Conservation (phyloP, 2,797 vertebrate species). For the Neosalanx taihuensis region DNA sequence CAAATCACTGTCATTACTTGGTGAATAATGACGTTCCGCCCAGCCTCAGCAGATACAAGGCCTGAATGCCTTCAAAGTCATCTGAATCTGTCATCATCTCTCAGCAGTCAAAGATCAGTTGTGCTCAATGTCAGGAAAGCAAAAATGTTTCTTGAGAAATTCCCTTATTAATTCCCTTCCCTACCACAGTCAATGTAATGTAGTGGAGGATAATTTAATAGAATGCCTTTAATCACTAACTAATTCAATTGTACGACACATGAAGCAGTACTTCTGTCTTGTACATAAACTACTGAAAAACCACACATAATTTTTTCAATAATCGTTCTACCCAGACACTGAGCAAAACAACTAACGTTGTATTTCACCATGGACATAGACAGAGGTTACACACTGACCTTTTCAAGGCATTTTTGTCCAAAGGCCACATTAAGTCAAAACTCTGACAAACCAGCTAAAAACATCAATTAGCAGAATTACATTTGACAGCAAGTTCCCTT, state of each 20-base stretch:
- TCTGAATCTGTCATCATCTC: conserved; percentile 44
- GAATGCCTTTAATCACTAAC: not conserved
- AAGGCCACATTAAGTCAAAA: conserved; percentile 39
- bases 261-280: not conserved
- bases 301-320: not conserved
- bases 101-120: conserved; percentile 33
- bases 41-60: conserved; percentile 31
- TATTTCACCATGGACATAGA: conserved; percentile 12
- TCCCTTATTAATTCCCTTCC: no score
- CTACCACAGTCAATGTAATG: not conserved
- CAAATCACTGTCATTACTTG: conserved; percentile 32
- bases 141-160: conserved; percentile 2
- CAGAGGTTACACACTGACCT: conserved; percentile 39
- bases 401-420: conserved; percentile 27
- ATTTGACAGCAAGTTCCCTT: conserved; percentile 45
- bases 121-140: conserved; percentile 22
- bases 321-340: not conserved
- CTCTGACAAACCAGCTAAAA: conserved; percentile 12
- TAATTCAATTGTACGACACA: not conserved
- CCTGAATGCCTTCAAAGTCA: conserved; percentile 46
- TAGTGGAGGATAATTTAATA: not conserved
- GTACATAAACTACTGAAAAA: conserved; percentile 3
- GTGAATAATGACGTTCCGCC: conserved; percentile 46
- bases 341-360: conserved; percentile 14
- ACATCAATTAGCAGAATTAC: conserved; percentile 45